Base-by-base conservation (phyloP, 1,140 invertebrate species). In the Choristoneura fumiferana region DNA sequence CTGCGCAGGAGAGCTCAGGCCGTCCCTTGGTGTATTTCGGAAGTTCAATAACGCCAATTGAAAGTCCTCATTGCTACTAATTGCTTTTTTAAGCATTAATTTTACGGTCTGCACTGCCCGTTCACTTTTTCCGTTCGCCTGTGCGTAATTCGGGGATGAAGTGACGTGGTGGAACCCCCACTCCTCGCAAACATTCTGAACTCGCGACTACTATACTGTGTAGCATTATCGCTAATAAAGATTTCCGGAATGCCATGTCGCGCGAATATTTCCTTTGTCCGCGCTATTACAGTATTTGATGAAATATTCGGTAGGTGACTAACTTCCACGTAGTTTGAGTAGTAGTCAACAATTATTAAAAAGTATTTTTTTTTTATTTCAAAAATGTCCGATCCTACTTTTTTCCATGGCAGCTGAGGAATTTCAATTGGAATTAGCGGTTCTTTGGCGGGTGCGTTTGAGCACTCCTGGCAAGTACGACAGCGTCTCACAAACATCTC, bases 81-180 rank as follows among this genome's bases (percentile, higher is more conserved):
- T 37, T 2, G 57, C 15, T 60, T 82, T 78, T 43, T 62, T 70
- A 5, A 76, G 15, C 13, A 85, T 67, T 10, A 59, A 64, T 71
- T 83, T 83, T 33, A 65, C 57, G 38, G 71, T 81, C 34, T 60
- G 35, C 17, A 84, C 76, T 1, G 67, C 69, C 60, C 69, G 69
- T 62, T 82, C 77, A 1, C 71, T 76, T 22, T 81, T 53, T 3
- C 81, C 78, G 55, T 86, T 84, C 8, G 73, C 73, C 55, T 71
- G 69, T 1, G 81, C 69, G 57, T 85, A 86, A 34, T 63, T 56
- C 4, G 80, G 89, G 66, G 77, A 85, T 36, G 67, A 76, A 0
- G 78, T 88, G 12, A 71, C 56, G 45, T 85, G 70, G 1, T 65
- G 53, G 59, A 90, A 81, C 10, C 69, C 65, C 73, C 78, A 90